Percentiles rank a stretch among this genome's conserved stretches.
Conservation (phyloP, 2,113 vertebrate genomes). For the Glaucomys volans region DNA sequence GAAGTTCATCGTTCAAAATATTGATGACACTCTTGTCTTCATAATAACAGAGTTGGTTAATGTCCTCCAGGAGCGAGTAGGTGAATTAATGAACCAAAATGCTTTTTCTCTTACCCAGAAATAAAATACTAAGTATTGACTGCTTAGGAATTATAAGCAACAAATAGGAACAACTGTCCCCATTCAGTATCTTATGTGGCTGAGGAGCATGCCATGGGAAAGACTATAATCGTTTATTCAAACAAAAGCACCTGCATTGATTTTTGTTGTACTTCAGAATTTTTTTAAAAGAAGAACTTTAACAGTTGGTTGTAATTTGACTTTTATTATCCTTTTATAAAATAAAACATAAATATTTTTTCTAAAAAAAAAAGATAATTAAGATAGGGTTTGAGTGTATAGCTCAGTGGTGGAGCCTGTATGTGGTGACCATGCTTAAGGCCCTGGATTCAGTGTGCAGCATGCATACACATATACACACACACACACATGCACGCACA, state of each 20-base stretch:
- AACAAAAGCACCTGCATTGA: constrained; percentile 40
- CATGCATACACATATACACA: too few species aligned
- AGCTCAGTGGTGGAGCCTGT: background rate
- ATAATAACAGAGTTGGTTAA: too few species aligned
- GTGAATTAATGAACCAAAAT: too few species aligned
- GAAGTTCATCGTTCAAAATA: too few species aligned
- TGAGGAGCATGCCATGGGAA: background rate
- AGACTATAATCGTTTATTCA: constrained; percentile 55
- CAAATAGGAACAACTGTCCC: constrained; percentile 33
- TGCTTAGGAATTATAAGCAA: background rate
- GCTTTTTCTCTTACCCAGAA: too few species aligned
- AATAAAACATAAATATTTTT: background rate
- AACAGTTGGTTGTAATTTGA: constrained; percentile 48
- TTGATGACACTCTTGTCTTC: too few species aligned
- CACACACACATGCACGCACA: too few species aligned
- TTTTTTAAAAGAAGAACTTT: background rate
- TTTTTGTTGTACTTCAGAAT: constrained; percentile 50
- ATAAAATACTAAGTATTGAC: background rate
- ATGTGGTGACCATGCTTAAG: background rate
- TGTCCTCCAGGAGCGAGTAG: too few species aligned
- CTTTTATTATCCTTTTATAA: constrained; percentile 68
- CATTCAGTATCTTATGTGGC: background rate
- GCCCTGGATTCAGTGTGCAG: background rate
- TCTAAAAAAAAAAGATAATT: background rate
- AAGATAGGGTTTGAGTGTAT: background rate